Base-by-base conservation (phyloP, 1,140 invertebrate genomes). In the Zaprionus camerounensis region DNA sequence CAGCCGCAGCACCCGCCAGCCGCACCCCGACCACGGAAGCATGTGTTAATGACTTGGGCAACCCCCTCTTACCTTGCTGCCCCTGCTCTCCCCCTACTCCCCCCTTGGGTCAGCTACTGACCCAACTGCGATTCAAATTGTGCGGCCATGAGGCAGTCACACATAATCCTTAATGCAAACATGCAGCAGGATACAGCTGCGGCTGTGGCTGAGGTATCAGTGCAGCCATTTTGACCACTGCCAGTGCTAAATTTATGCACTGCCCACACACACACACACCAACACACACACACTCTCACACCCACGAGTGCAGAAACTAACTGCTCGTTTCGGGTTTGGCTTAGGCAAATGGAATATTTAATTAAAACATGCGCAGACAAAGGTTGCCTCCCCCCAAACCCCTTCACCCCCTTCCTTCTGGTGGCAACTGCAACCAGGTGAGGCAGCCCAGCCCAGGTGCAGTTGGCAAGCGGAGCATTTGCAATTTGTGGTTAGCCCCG, bases 291-390 rank as follows among this genome's bases (percentile, higher is more conserved):
- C 46, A 46, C 15, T 31, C 70, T 6, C 56, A 58, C 34, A 66
- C 12, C n/a, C 12, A 20, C n/a, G 22, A 36, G 34, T 56, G 71
- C 66, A 63, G 56, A 24, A 80, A 82, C 80, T 82, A 86, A 87
- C 84, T 83, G 77, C 67, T 64, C 78, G 58, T 71, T 72, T 76
- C 24, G 75, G 69, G 80, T 83, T 83, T 78, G 68, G 81, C 71
- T 86, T 91, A 86, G 82, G 86, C 74, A 91, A 91, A 91, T 91
- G 86, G 87, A 91, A 91, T 91, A 91, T 91, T 91, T 91, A 91
- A 91, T 90, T 91, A 91, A 88, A 88, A 88, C 84, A 82, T 80
- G 76, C 78, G 56, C 86, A 90, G 68, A 82, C 78, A 70, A 51
- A 78, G 64, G 34, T 57, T n/a, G 9, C 36, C 17, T n/a, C 24